Evolutionary conservation across 2,797 vertebrate genomes (phyloP).

Genomic region (Gila robusta): DNA sequence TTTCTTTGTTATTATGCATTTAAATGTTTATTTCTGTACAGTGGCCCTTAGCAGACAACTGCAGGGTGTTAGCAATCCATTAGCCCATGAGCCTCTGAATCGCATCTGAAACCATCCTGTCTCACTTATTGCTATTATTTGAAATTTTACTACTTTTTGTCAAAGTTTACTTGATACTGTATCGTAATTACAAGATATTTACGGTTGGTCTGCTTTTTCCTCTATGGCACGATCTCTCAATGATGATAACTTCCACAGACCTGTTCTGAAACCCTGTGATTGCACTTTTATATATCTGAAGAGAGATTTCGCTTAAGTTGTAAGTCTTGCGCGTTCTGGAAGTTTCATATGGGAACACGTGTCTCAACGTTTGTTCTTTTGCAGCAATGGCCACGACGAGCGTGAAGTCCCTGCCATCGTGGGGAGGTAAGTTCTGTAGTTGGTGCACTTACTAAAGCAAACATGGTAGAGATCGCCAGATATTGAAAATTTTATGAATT

Average conservation of each 20-base stretch:
- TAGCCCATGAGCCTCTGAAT: no score
- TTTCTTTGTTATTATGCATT: neutral
- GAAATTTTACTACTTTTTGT: accelerated
- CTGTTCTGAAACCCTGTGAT: constrained; percentile 83
- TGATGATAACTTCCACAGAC: constrained; percentile 85
- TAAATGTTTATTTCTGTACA: neutral
- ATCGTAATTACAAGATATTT: accelerated
- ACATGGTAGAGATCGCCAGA: accelerated
- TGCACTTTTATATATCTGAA: constrained; percentile 75
- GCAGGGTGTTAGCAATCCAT: accelerated
- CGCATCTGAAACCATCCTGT: constrained; percentile 9
- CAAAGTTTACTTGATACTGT: accelerated
- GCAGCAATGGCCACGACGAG: neutral
- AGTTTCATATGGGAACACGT: neutral
- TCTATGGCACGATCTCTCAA: constrained; percentile 58
- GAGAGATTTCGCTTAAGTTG: constrained; percentile 61
- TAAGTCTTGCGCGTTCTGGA: neutral
- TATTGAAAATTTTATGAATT: accelerated
- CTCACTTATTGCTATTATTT: accelerated
- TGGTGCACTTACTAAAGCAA: neutral
- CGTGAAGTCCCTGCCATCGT: neutral
- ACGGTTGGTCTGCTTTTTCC: accelerated
- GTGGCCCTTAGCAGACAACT: no score
- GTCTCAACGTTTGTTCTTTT: neutral
- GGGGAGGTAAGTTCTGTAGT: neutral